Evolutionary conservation across 2,888 invertebrate species (phyloP).

Genomic region (Alviniconcha strummeri): DNA sequence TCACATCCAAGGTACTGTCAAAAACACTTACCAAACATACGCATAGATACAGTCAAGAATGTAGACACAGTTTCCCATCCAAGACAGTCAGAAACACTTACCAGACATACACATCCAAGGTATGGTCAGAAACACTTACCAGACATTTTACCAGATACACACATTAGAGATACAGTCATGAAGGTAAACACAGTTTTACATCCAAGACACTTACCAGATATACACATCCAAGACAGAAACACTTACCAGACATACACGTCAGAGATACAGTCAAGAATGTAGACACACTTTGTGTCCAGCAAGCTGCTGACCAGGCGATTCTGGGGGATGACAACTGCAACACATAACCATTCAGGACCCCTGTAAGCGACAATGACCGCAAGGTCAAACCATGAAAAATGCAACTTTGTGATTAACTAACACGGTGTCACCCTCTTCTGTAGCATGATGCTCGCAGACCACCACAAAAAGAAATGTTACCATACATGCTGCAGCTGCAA

Average conservation of each 20-base stretch:
- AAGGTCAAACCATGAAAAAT: no score
- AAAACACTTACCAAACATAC: no score
- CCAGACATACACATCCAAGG: no score
- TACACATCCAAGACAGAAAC: background rate
- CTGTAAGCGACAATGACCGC: no score
- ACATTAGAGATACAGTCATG: no score
- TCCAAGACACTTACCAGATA: no score
- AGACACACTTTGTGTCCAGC: conserved; percentile 93
- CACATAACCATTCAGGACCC: background rate
- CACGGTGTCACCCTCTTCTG: background rate
- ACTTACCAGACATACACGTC: conserved; percentile 95
- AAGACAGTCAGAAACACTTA: no score
- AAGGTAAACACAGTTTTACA: conserved; percentile 88
- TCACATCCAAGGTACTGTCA: background rate
- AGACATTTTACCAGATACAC: conserved; percentile 36
- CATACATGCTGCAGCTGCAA: no score
- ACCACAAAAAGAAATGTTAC: background rate
- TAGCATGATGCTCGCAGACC: background rate
- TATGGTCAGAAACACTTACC: no score
- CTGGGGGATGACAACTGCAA: conserved; percentile 67
- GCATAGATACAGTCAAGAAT: no score
- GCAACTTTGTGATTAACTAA: no score
- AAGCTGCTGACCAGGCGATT: conserved; percentile 82
- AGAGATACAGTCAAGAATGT: conserved; percentile 93
- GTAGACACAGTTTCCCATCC: no score